Percentiles rank a stretch among this genome's conserved stretches.
Conservation (phyloP, 1,140 invertebrate species). For the Aricia agestis region DNA sequence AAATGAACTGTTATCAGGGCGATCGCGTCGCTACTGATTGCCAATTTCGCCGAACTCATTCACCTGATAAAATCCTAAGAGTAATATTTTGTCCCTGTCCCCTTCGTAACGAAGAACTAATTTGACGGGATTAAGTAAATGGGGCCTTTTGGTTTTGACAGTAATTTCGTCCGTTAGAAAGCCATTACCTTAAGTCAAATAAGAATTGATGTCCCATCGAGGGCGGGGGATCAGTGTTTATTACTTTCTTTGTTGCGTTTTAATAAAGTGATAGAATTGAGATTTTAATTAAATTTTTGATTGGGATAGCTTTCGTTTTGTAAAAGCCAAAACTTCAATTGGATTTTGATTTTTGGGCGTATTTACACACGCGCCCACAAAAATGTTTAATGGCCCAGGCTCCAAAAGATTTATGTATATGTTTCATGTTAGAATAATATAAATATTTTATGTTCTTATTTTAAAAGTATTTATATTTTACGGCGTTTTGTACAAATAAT, state of each 20-base stretch:
- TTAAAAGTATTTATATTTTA: too few relatives aligned
- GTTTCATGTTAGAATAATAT: too few relatives aligned
- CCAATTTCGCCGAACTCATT: constrained; percentile 1
- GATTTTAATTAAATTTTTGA: background rate
- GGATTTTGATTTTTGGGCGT: too few relatives aligned
- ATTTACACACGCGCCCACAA: too few relatives aligned
- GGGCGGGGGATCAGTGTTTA: background rate
- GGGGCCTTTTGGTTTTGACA: constrained; percentile 14
- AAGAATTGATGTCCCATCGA: background rate
- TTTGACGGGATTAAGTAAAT: constrained; percentile 13
- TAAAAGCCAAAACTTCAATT: too few relatives aligned
- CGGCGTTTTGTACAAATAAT: too few relatives aligned
- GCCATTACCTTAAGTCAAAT: constrained; percentile 14
- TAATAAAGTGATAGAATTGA: background rate
- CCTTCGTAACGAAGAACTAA: background rate
- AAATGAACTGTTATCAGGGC: background rate
- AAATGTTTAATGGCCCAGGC: too few relatives aligned
- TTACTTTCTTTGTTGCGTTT: background rate
- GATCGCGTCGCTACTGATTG: background rate
- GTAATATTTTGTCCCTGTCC: background rate
- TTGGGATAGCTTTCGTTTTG: too few relatives aligned
- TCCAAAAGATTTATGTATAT: too few relatives aligned
- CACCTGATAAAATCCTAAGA: constrained; percentile 5
- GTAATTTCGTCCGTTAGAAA: constrained; percentile 11
- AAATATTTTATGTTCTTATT: too few relatives aligned